Evolutionary conservation across 2,888 invertebrate genomes (phyloP), one percentile per base, ranked within the genome.

Genomic region (Xylota sylvarum): DNA sequence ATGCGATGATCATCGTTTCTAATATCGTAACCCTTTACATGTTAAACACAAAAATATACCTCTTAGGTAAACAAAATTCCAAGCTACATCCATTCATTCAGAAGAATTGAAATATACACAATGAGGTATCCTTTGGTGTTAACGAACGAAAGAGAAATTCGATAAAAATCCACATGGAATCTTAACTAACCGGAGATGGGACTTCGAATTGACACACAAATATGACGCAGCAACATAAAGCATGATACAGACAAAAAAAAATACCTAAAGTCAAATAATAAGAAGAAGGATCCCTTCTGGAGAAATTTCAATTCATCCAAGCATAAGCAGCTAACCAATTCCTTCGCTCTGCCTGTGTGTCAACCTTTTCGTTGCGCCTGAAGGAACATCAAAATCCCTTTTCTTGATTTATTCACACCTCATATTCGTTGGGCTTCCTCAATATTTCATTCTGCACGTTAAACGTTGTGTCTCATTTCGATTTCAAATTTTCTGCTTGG

Each of bases 351-450:
- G 5, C 4, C 12, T 43, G 17, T n/a, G 40, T 64, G 43, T 23
- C 19, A 64, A 46, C 64, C 74, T 23, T 62, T 52, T 37, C 17
- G 74, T 35, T 48, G 46, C 35, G 74, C 74, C 56, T 76, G 64
- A 65, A 43, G 65, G 55, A 43, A 19, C 46, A 14, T 40, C 48
- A n/a, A 48, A 77, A 77, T 67, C 76, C 67, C 50, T 77, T 67
- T 76, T 67, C 67, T 58, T 77, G 67, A 77, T 77, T 77, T 77
- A 67, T 77, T 65, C 67, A 67, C 67, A 77, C 67, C 58, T 77
- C 48, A 67, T 67, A 58, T 77, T 67, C 58, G 58, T 58, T 48
- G 37, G 50, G 56, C 67, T 58, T 58, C 30, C 67, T 48, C 19
- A 48, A 77, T 58, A 67, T 77, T 77, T 58, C 48, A 58, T 50